Evolutionary conservation across 2,888 invertebrate genomes (phyloP), one percentile per base, ranked within the genome.

Genomic region (Conus canariensis): DNA sequence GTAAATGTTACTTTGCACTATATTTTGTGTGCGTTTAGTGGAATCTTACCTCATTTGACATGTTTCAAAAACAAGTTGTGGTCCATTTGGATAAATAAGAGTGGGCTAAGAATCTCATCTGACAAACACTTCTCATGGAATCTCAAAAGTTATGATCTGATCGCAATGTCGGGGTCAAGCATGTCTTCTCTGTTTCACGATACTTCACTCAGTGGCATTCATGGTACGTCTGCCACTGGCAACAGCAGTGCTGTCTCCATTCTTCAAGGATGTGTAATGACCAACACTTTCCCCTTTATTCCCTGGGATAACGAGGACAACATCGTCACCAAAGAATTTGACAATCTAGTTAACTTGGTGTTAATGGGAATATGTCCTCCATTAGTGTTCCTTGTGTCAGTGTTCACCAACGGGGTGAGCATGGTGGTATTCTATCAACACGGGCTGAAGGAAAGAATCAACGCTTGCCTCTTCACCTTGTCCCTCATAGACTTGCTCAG

Each of bases 391-490:
- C 1, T 80, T 9, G 30, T 80, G 14, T 80, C 77, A 2, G n/a
- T 59, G 60, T 16, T 60, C 25, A 85, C 85, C 25, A 85, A 85
- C 60, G 30, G 30, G 1, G 10, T 85, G 60, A 85, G 14, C 25
- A 85, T 85, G 60, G 85, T 85, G 59, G 85, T 60, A 14, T 85
- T 85, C 85, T 60, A 4, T 14, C 60, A 85, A 25, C 85, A 85
- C 5, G 85, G 85, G 25, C 25, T 85, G 85, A 60, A 25, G 60
- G 85, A 60, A 12, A n/a, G 85, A 16, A 85, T 85, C 85, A 85
- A 85, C 85, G n/a, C 25, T 60, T 85, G 85, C 12, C 60, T 85
- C 1, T 85, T 85, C 60, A 14, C 60, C 14, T 25, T 60, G 60
- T 85, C 85, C 1, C 59, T 85, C 10, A 6, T 9, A 8, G 83